Conservation (phyloP, 2,113 vertebrate genomes). For the Tachuris rubrigastra region DNA sequence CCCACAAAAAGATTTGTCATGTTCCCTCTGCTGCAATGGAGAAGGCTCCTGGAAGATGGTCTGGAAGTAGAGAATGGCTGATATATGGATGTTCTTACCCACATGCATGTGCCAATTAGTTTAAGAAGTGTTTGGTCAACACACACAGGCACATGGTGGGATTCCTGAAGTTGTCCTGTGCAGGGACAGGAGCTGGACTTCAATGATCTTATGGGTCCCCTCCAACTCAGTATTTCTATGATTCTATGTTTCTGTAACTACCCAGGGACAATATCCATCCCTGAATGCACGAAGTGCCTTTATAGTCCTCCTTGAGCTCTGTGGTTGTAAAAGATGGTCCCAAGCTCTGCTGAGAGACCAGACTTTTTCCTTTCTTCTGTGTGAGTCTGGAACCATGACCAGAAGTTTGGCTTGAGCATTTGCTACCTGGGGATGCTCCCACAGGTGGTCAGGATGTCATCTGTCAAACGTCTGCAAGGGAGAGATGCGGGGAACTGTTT, state of each 20-base stretch:
- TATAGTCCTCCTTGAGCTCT: neutral
- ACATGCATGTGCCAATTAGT: neutral
- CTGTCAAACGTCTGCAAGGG: neutral
- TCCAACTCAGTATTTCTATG: neutral
- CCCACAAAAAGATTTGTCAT: neutral
- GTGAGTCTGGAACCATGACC: neutral
- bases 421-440: neutral
- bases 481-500: neutral
- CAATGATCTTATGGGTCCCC: neutral
- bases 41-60: neutral
- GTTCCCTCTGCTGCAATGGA: neutral
- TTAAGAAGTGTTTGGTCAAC: neutral
- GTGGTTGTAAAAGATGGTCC: neutral
- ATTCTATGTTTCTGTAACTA: neutral
- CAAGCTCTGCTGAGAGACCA: neutral
- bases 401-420: neutral
- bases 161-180: neutral
- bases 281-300: neutral
- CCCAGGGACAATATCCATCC: neutral
- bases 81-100: neutral
- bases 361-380: neutral
- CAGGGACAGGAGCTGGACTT: neutral
- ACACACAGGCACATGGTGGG: neutral
- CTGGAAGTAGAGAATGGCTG: neutral
- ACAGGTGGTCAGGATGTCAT: fast-evolving